Evolutionary conservation across 2,888 invertebrate genomes (phyloP), one percentile per base, ranked within the genome.

Genomic region (Aporophyla lueneburgensis): DNA sequence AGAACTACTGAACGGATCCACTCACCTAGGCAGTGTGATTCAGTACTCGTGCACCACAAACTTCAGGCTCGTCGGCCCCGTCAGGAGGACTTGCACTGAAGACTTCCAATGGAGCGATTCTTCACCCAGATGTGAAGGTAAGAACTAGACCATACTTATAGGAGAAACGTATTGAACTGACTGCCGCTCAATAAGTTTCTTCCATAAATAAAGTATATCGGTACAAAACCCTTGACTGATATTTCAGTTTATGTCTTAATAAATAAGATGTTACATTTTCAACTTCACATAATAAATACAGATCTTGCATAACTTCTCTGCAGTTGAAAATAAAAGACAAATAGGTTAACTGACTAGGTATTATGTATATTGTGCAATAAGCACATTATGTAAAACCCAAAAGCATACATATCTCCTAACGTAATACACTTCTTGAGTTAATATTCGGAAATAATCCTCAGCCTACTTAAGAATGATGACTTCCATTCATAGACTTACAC

Each of bases 41-140:
- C 97, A 97, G 24, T 99, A 99, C 94, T 97, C 97, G 51, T 99
- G 99, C 92, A 97, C 97, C 2, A 97, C 97, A 68, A 98, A 98
- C 92, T 99, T 98, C 93, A 97, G 98, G 86, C 96, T 99, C 5
- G 98, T 97, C 72, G 99, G 99, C 0, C 97, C 98, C 0, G 97
- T 97, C 0, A 97, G 97, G 66, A 96, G 99, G 76, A 96, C 97
- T 27, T 99, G 99, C 89, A 96, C 97, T 59, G 98, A 98, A 83
- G 98, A 97, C 78, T 98, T 97, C 73, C 97, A 97, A 88, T 99
- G 99, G 99, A 98, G 98, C 90, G 98, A 98, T 82, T 96, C 97
- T 1, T 97, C 98, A 1, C 99, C 99, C 0, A 98, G 98, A 95
- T 99, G 99, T 93, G 99, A 99, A 98, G 98, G 98, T 98, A 96